A percentile compares a stretch with the other conserved stretches of the same genome.
Evolutionary conservation across 1,140 invertebrate genomes (phyloP).

Genomic region (Charaxes varanes): DNA sequence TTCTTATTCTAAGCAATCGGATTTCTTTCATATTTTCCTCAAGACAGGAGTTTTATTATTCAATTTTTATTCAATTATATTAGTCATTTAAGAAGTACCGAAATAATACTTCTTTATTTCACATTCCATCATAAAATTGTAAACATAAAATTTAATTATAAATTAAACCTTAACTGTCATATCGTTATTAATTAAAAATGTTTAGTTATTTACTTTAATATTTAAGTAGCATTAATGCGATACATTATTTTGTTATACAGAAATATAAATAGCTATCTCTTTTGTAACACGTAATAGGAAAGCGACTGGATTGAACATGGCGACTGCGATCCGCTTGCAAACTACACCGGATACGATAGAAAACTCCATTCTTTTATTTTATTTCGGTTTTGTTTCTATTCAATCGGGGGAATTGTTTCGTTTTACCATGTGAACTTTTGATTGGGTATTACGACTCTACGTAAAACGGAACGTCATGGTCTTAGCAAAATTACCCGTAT

Average conservation of each 20-base stretch:
- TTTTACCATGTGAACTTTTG: constrained; percentile 44
- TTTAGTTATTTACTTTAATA: too few species aligned
- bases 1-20: too few species aligned
- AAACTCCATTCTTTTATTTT: constrained; percentile 66
- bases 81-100: too few species aligned
- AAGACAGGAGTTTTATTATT: too few species aligned
- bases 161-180: too few species aligned
- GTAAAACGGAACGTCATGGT: constrained; percentile 6
- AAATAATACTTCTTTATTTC: too few species aligned
- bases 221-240: too few species aligned
- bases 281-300: constrained; percentile 37
- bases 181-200: too few species aligned
- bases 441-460: constrained; percentile 24
- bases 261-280: neutral
- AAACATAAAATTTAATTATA: too few species aligned
- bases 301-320: constrained; percentile 46
- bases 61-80: too few species aligned
- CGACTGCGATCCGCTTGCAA: constrained; percentile 63
- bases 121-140: too few species aligned
- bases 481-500: neutral
- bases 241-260: neutral
- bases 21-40: too few species aligned
- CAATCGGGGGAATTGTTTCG: constrained; percentile 51
- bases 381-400: constrained; percentile 62
- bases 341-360: constrained; percentile 62